Evolutionary conservation across 2,797 vertebrate genomes (phyloP).

Genomic region (Leontocebus nigricollis): DNA sequence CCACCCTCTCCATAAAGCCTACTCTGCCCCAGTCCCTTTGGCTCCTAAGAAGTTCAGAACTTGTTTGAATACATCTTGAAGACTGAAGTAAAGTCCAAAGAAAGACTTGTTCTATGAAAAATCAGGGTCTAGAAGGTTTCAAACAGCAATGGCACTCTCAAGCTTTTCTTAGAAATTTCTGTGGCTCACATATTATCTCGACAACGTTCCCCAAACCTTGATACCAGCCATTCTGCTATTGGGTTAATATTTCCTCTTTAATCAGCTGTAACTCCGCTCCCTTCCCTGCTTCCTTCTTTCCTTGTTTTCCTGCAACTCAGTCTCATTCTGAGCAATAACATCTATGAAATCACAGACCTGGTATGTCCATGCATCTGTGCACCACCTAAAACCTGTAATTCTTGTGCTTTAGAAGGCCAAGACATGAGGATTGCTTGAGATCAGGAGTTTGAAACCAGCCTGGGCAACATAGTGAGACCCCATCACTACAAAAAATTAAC

Average conservation of each 20-base stretch:
- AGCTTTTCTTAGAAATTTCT: background rate
- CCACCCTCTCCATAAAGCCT: background rate
- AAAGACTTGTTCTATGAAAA: background rate
- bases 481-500: background rate
- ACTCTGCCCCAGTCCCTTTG: no score
- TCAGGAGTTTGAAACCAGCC: background rate
- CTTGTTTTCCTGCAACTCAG: background rate
- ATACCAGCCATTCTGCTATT: accelerated
- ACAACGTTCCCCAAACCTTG: background rate
- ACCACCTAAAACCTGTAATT: background rate
- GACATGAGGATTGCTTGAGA: background rate
- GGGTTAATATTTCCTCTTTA: background rate
- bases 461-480: background rate
- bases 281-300: no score
- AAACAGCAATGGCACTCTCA: background rate
- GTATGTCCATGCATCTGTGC: no score
- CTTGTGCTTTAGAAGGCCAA: background rate
- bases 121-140: background rate
- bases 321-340: background rate
- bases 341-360: background rate
- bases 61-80: background rate
- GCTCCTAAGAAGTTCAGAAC: background rate
- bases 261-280: background rate
- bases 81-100: background rate
- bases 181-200: background rate